Evolutionary conservation across 92 coral and sea anemone species (phyloP).

Genomic region (Epizoanthus illoricatus): DNA sequence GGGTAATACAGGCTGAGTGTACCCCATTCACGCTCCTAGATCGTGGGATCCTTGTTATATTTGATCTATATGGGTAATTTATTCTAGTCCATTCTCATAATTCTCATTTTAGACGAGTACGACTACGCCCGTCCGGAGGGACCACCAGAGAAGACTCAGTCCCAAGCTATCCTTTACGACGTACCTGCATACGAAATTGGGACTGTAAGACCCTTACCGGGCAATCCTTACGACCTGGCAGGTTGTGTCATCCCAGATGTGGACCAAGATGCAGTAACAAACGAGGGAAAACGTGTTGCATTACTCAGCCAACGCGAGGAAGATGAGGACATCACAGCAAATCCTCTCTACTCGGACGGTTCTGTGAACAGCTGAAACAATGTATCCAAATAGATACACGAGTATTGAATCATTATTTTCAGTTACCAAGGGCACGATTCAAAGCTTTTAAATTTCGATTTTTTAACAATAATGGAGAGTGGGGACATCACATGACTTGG

Average conservation of each 20-base stretch:
- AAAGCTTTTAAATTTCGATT: no score
- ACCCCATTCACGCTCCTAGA: no score
- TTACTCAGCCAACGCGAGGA: not conserved
- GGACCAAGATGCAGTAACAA: not conserved
- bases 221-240: slow-evolving; percentile 15
- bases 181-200: slow-evolving; percentile 18
- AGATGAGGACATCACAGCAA: not conserved
- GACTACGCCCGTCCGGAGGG: slow-evolving; percentile 17
- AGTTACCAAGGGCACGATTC: no score
- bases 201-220: not conserved
- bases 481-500: no score
- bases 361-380: not conserved
- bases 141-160: not conserved
- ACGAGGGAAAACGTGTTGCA: not conserved
- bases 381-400: not conserved
- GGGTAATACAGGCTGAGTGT: no score
- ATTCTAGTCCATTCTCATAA: no score
- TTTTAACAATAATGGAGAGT: no score
- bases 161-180: slow-evolving; percentile 4
- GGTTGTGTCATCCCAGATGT: not conserved
- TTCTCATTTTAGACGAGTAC: not conserved
- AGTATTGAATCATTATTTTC: no score
- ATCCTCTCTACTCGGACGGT: slow-evolving; percentile 11
- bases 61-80: no score
- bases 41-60: no score